phyloP scores from a whole-genome alignment of 2,797 vertebrate species.

The Tamandua tetradactyla region DNA sequence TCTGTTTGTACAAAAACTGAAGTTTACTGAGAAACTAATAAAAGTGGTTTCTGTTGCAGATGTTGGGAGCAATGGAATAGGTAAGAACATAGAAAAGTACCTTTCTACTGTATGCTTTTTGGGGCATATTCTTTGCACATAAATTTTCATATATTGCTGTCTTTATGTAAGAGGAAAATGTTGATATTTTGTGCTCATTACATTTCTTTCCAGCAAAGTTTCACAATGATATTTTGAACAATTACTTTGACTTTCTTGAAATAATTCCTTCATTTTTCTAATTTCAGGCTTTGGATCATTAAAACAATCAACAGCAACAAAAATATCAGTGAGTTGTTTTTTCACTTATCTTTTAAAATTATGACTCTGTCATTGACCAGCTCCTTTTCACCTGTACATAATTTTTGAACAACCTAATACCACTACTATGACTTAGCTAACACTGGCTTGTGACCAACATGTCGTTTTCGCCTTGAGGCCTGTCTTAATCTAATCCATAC shows the following conservation, averaged over 20 bases:
- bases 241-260: neutral
- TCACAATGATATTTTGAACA: neutral
- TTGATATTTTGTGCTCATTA: neutral
- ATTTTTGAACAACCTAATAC: neutral
- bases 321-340: neutral
- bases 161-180: neutral
- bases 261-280: neutral
- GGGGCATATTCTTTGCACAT: neutral
- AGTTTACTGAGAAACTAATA: neutral
- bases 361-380: neutral
- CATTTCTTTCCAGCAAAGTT: neutral
- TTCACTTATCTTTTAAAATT: neutral
- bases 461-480: neutral
- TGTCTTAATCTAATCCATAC: neutral
- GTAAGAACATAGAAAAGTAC: neutral
- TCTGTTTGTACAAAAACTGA: neutral
- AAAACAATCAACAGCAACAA: neutral
- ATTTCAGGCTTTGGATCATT: neutral
- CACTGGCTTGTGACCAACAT: neutral
- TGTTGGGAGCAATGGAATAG: neutral
- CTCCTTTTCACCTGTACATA: neutral
- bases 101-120: neutral
- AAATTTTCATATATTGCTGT: neutral
- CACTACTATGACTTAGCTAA: neutral
- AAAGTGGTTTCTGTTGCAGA: neutral